A percentile compares a stretch with the other conserved stretches of the same genome.
These are phyloP conservation scores for Globicephala melas DNA, from an alignment of 2,113 vertebrate species.

Conservation along the genomic window DNA sequence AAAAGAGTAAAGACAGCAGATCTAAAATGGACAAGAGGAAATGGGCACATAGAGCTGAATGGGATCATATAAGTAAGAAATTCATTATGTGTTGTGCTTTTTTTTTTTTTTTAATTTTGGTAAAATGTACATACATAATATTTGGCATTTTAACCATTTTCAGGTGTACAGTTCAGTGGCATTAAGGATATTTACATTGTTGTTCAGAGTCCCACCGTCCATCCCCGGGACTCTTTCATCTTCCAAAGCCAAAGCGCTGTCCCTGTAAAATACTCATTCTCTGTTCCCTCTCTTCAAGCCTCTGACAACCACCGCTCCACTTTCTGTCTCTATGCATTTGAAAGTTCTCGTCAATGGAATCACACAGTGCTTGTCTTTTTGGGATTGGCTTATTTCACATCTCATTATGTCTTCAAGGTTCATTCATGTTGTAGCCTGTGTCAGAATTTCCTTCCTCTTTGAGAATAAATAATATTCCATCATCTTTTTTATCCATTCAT, in stretches of 20 bases:
- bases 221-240: not conserved
- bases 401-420: not conserved
- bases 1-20: not conserved
- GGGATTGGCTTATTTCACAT: too few relatives aligned
- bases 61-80: not conserved
- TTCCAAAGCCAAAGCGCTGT: not conserved
- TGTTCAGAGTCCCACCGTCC: too few relatives aligned
- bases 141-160: not conserved
- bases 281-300: rapidly evolving
- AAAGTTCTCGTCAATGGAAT: rapidly evolving
- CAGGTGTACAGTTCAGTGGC: too few relatives aligned
- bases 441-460: not conserved
- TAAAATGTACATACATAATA: too few relatives aligned
- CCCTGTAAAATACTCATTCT: rapidly evolving
- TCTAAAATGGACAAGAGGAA: not conserved
- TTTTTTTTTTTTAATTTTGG: not conserved
- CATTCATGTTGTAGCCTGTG: rapidly evolving
- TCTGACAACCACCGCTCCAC: rapidly evolving
- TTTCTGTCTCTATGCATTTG: too few relatives aligned
- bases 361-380: rapidly evolving
- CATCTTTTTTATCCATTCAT: rapidly evolving
- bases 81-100: not conserved
- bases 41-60: not conserved
- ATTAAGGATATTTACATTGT: rapidly evolving
- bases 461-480: rapidly evolving